These are phyloP conservation scores for Petrocephalus schoutedeni DNA, from an alignment of 2,797 vertebrate genomes.

Conservation along the genomic window DNA sequence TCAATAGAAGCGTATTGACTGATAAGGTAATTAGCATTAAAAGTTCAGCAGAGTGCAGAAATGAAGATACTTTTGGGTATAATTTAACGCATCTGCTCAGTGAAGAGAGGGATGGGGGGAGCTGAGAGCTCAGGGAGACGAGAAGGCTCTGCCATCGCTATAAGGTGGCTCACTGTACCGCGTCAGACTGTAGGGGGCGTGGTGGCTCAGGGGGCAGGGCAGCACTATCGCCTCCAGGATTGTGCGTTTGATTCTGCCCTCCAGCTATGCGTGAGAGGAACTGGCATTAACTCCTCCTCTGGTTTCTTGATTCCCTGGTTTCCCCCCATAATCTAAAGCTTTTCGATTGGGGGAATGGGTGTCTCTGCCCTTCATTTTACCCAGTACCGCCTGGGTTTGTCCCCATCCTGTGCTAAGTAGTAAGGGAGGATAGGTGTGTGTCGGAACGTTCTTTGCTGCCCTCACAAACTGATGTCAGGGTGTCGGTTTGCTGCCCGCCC, in stretches of 20 bases:
- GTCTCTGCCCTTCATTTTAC: background rate
- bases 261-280: background rate
- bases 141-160: background rate
- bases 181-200: background rate
- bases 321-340: background rate
- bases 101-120: background rate
- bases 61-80: background rate
- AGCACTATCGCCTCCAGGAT: background rate
- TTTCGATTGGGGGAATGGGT: background rate
- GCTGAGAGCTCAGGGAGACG: background rate
- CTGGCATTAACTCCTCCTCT: background rate
- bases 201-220: background rate
- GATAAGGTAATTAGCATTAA: background rate
- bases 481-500: background rate
- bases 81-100: constrained; percentile 10
- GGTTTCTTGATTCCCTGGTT: background rate
- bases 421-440: background rate
- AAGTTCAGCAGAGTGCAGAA: constrained; percentile 4
- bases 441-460: background rate
- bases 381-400: background rate
- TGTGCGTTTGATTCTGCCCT: background rate
- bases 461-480: background rate
- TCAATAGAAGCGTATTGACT: background rate
- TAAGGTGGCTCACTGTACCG: background rate
- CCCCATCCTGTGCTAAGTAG: background rate